phyloP scores from a whole-genome alignment of 2,113 vertebrate species.

The Clarias macrocephalus region DNA sequence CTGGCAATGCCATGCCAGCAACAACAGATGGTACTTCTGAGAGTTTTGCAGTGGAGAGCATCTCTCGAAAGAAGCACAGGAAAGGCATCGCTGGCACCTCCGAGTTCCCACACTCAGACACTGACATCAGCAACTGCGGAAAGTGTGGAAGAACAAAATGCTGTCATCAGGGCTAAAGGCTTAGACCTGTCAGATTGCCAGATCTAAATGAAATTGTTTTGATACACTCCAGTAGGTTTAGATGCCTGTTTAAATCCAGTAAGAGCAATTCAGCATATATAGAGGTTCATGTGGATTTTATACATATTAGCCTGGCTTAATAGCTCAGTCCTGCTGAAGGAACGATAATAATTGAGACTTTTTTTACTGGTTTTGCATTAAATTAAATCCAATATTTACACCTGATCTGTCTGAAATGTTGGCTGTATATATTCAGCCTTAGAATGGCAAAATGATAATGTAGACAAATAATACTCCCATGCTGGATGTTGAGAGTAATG shows the following conservation, averaged over 20 bases:
- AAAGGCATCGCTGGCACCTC: constrained; percentile 46
- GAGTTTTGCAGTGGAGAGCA: constrained; percentile 48
- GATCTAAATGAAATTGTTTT: constrained; percentile 22
- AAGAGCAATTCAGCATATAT: not conserved
- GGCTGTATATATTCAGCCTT: constrained; percentile 14
- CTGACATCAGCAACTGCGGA: constrained; percentile 25
- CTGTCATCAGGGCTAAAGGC: constrained; percentile 18
- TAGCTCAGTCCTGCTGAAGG: not conserved
- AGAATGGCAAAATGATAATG: not conserved
- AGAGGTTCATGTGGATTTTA: not conserved
- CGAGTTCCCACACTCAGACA: constrained; percentile 28
- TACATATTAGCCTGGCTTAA: not conserved
- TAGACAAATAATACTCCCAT: not conserved
- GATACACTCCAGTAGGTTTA: constrained; percentile 23
- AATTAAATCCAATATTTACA: not conserved
- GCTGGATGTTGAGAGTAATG: not conserved
- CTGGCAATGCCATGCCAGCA: constrained; percentile 59
- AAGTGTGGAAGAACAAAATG: constrained; percentile 16
- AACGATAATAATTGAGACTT: not conserved
- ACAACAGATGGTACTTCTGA: constrained; percentile 65
- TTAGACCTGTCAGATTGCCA: constrained; percentile 17
- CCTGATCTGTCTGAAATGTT: not conserved
- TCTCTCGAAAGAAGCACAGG: constrained; percentile 46
- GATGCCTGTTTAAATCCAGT: constrained; percentile 1
- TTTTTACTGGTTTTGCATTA: not conserved